Percentiles rank a stretch among this genome's conserved stretches.
Conservation (phyloP, 2,113 vertebrate species). For the Oxyura jamaicensis region DNA sequence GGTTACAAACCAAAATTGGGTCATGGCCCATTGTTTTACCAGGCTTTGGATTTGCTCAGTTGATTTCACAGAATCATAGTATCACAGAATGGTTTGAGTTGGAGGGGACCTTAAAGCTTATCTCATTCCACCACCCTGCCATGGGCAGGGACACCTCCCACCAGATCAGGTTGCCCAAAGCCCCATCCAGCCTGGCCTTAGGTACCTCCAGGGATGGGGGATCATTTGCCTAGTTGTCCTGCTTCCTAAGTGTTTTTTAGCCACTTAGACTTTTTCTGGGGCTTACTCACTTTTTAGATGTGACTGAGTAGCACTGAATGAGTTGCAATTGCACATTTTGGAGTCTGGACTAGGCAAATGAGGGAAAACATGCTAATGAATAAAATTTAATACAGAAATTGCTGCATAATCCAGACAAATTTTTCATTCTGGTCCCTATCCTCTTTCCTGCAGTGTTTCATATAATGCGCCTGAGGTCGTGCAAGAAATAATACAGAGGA, state of each 20-base stretch:
- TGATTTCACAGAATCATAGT: not conserved
- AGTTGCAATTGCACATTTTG: not conserved
- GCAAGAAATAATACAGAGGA: not conserved
- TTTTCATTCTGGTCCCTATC: not conserved
- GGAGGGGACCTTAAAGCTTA: not conserved
- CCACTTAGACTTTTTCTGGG: not conserved
- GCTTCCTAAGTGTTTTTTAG: not conserved
- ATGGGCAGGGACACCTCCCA: not conserved
- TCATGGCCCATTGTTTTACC: not conserved
- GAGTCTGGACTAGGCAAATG: not conserved
- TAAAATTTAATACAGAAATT: not conserved
- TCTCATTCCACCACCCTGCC: not conserved
- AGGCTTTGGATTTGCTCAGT: not conserved
- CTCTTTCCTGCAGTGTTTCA: not conserved
- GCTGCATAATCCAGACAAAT: not conserved
- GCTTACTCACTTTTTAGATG: not conserved
- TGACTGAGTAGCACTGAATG: not conserved
- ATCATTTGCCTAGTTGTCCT: not conserved
- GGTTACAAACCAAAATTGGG: not conserved
- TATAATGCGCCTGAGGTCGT: not conserved
- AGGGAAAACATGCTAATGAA: not conserved
- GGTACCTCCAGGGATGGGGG: not conserved
- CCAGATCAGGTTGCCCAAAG: not conserved
- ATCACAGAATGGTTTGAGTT: not conserved
- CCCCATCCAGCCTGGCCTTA: not conserved